Evolutionary conservation across 2,888 invertebrate genomes (phyloP).

Genomic region (Lithodes maja): DNA sequence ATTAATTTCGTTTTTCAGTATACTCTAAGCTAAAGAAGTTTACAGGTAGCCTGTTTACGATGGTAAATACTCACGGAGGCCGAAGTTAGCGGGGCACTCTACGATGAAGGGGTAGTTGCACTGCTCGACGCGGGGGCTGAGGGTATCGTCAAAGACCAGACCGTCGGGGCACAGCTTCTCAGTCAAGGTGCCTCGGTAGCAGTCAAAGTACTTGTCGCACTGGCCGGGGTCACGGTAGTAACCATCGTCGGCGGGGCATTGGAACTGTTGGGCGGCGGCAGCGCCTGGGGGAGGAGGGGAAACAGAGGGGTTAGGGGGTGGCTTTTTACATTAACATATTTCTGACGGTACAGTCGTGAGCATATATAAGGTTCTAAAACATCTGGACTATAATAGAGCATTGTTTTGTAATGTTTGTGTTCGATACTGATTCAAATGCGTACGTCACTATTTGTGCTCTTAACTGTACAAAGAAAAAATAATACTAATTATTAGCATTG

Average conservation of each 20-base stretch:
- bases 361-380: too few species aligned
- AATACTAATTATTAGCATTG: background rate
- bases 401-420: too few species aligned
- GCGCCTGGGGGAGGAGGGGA: slow-evolving; percentile 18
- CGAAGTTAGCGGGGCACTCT: slow-evolving; percentile 65
- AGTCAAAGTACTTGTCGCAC: slow-evolving; percentile 72
- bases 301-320: background rate
- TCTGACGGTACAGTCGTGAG: too few species aligned
- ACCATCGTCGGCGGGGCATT: slow-evolving; percentile 70
- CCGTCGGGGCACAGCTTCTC: slow-evolving; percentile 71
- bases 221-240: slow-evolving; percentile 71
- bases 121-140: slow-evolving; percentile 56
- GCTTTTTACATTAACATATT: too few species aligned
- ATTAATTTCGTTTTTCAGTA: too few species aligned
- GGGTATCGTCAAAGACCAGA: slow-evolving; percentile 71
- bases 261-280: slow-evolving; percentile 58
- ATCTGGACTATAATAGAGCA: too few species aligned
- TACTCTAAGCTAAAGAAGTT: too few species aligned
- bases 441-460: too few species aligned
- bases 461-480: background rate
- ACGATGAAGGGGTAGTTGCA: slow-evolving; percentile 71
- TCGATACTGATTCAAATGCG: too few species aligned
- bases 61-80: slow-evolving; percentile 67
- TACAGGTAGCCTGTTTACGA: too few species aligned
- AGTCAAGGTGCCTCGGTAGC: slow-evolving; percentile 70